Evolutionary conservation across 2,888 invertebrate genomes (phyloP).

Genomic region (Argyresthia albistria): DNA sequence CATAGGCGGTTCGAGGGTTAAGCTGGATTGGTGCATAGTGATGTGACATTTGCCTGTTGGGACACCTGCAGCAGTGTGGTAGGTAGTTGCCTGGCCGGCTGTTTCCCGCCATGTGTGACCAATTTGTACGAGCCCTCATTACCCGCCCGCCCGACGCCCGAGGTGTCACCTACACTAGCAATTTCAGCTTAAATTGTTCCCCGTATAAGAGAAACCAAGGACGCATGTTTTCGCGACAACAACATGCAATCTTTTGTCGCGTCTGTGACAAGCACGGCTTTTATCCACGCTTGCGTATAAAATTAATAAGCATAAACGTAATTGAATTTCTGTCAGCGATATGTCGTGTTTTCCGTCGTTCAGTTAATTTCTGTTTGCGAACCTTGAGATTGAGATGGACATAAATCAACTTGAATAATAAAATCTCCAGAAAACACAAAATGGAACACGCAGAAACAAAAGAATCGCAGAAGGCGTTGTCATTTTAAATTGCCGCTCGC

Average conservation of each 20-base stretch:
- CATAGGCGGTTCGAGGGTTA: not conserved
- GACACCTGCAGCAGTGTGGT: constrained; percentile 44
- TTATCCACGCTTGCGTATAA: too few species aligned
- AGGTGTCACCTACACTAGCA: constrained; percentile 55
- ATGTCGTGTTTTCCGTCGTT: too few species aligned
- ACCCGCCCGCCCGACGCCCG: constrained; percentile 44
- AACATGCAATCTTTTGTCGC: too few species aligned
- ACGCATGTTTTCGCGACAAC: too few species aligned
- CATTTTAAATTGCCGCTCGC: constrained; percentile 24
- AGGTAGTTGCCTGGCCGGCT: constrained; percentile 37
- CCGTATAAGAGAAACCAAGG: too few species aligned
- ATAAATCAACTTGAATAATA: not conserved
- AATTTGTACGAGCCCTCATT: constrained; percentile 63
- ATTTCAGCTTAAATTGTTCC: constrained; percentile 30
- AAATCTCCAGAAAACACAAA: not conserved
- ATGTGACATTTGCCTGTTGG: constrained; percentile 41
- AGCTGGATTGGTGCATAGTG: constrained; percentile 3
- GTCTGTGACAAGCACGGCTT: too few species aligned
- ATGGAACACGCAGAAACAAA: not conserved
- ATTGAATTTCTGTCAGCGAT: too few species aligned
- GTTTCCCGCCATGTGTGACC: constrained; percentile 61
- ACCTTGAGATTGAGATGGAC: too few species aligned
- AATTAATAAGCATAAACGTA: too few species aligned
- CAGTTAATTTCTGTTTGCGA: too few species aligned
- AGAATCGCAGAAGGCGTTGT: constrained; percentile 22